phyloP scores from a whole-genome alignment of 2,113 vertebrate species.

The Sialia sialis region DNA sequence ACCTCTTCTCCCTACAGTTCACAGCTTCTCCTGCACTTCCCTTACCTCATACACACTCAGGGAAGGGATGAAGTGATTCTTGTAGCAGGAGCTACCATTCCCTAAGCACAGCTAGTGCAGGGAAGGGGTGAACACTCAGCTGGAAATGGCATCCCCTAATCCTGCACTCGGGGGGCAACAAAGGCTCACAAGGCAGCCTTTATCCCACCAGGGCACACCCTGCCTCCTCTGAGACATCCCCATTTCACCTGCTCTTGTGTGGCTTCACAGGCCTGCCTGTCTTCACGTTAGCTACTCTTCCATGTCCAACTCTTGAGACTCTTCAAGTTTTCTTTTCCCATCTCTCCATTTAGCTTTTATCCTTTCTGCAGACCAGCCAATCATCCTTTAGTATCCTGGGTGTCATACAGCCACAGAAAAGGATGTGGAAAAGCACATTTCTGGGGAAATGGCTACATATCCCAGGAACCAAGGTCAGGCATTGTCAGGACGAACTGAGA shows the following conservation, averaged over 20 bases:
- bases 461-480: not conserved
- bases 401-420: not conserved
- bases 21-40: not conserved
- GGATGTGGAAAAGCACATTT: not conserved
- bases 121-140: not conserved
- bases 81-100: not conserved
- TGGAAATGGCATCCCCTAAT: not conserved
- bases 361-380: not conserved
- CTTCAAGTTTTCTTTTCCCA: not conserved
- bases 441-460: not conserved
- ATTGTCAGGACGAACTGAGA: not conserved
- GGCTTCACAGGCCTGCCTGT: not conserved
- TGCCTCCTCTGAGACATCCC: not conserved
- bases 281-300: not conserved
- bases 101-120: not conserved
- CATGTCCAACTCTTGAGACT: not conserved
- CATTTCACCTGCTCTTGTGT: not conserved
- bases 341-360: not conserved
- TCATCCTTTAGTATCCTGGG: not conserved
- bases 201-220: not conserved
- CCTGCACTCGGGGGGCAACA: not conserved
- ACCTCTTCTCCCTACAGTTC: not conserved
- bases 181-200: fast-evolving
- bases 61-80: not conserved
- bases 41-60: fast-evolving